Percentiles rank a stretch among this genome's conserved stretches.
Evolutionary conservation across 2,888 invertebrate genomes (phyloP).

Genomic region (Harpalus rufipes): DNA sequence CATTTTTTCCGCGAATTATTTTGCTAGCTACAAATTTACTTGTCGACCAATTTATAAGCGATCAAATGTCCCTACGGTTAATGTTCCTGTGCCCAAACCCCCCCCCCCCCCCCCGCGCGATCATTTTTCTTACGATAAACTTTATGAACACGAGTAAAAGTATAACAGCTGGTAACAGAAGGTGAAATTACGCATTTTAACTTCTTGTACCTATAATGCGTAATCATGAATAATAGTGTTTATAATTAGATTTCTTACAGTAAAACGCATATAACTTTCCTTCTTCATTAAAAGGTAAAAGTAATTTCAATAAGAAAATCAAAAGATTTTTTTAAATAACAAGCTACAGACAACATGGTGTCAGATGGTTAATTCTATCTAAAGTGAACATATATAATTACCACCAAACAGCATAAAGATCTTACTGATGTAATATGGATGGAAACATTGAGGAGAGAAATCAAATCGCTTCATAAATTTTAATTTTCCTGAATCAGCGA

Average conservation of each 20-base stretch:
- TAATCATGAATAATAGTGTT: background rate
- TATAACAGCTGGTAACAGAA: background rate
- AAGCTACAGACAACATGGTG: background rate
- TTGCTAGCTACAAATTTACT: too few species aligned
- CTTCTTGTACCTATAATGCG: background rate
- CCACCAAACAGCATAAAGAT: constrained; percentile 78
- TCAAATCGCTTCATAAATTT: constrained; percentile 92
- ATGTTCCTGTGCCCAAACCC: too few species aligned
- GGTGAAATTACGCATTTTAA: background rate
- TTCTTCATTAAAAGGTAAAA: constrained; percentile 11
- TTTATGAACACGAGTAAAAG: too few species aligned
- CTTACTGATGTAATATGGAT: constrained; percentile 78
- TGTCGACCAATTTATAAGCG: too few species aligned
- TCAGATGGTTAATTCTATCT: background rate
- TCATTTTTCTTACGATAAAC: too few species aligned
- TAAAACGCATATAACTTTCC: constrained; percentile 35
- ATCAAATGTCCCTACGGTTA: too few species aligned
- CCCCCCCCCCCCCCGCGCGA: too few species aligned
- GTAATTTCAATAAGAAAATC: constrained; percentile 8
- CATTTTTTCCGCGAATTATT: too few species aligned
- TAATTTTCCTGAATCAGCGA: constrained; percentile 88
- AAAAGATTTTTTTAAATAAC: background rate
- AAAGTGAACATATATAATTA: constrained; percentile 74
- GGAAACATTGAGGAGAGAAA: constrained; percentile 88
- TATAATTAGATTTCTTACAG: constrained; percentile 14